Evolutionary conservation across 2,888 invertebrate genomes (phyloP), one percentile per base, ranked within the genome.

Genomic region (Ptychoptera albimana): DNA sequence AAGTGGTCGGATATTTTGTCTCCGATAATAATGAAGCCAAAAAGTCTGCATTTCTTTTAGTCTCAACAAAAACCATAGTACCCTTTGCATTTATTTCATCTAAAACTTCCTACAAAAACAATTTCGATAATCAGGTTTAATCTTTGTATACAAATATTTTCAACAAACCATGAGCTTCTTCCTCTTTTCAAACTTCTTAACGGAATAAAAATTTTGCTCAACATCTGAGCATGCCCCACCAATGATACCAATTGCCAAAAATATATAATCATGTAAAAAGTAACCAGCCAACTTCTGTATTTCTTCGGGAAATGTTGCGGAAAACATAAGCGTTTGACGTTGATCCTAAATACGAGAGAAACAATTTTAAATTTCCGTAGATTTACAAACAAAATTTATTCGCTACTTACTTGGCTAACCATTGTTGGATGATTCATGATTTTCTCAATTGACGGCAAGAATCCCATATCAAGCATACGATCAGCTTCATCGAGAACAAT

Each of bases 391-490:
- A 13, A 34, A 12, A 40, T 41, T 37, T n/a, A 7, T 5, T 23
- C 47, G 31, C 23, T 39, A 65, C 71, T 71, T 59, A 79, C 79
- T 49, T 79, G 77, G 1, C 74, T 64, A 15, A 92, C 89, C 94
- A 98, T 97, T 4, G 81, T 77, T 5, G 72, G 61, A 56, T 88
- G 81, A 1, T 73, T 69, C 61, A 87, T 73, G 61, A 89, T 82
- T 58, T 86, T 82, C 55, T 89, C 86, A 45, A 97, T 86, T 57
- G 88, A 87, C 0, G 92, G 88, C 63, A 96, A 89, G 66, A 99
- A 99, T 57, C 98, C 98, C 97, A 99, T 98, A 67, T 99, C 98
- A 56, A 99, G 73, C 98, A 98, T 99, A 46, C 98, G 79, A 70
- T 99, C 98, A 5, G 98, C 98, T 68, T 98, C 98, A 61, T 99